Conservation (phyloP, 2,888 invertebrate species). For the Lasioglossum vierecki region DNA sequence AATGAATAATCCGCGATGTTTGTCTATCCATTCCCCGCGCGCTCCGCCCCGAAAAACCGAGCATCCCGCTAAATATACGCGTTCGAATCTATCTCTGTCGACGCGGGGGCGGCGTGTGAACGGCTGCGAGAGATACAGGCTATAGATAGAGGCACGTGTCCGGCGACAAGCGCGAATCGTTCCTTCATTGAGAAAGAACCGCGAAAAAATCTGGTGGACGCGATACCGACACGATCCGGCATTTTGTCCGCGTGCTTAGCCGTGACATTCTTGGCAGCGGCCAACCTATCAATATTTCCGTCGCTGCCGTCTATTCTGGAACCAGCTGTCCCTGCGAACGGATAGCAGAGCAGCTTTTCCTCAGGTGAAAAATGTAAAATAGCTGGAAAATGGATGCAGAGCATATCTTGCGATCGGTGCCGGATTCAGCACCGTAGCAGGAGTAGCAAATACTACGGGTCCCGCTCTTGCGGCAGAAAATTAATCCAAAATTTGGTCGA, state of each 20-base stretch:
- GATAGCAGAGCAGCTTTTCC: not conserved
- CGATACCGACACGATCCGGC: not conserved
- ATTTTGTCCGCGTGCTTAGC: slow-evolving; percentile 35
- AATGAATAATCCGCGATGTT: slow-evolving; percentile 6
- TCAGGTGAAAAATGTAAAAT: not conserved
- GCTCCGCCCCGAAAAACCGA: not conserved
- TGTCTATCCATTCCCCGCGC: not conserved
- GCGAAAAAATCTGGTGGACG: slow-evolving; percentile 18
- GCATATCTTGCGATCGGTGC: too few species aligned
- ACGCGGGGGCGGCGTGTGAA: not conserved
- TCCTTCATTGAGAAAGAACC: slow-evolving; percentile 26
- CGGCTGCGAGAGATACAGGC: slow-evolving; percentile 9
- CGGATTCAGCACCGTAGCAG: too few species aligned
- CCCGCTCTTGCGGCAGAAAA: too few species aligned
- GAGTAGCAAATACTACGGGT: too few species aligned
- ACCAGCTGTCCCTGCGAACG: not conserved
- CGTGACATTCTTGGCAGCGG: slow-evolving; percentile 55
- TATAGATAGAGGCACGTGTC: slow-evolving; percentile 41
- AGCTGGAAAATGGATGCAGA: not conserved
- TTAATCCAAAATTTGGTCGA: too few species aligned
- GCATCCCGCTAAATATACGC: slow-evolving; percentile 49
- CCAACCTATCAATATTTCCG: slow-evolving; percentile 48
- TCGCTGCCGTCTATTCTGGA: slow-evolving; percentile 40
- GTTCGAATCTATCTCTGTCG: slow-evolving; percentile 43
- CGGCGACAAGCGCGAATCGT: slow-evolving; percentile 13